Conservation (phyloP, 1,140 invertebrate species). For the Calliphora vicina region DNA sequence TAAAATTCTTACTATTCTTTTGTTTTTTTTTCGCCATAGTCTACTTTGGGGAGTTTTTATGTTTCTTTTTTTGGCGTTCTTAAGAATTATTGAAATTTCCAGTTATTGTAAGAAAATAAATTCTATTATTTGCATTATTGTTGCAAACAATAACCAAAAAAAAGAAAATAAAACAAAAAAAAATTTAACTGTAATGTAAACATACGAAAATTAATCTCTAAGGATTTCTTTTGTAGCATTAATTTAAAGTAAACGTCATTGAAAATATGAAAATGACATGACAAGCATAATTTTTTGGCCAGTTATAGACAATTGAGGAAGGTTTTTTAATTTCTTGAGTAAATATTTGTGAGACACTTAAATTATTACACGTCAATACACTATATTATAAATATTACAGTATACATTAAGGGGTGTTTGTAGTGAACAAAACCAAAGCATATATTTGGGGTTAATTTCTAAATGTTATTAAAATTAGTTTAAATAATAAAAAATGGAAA, state of each 20-base stretch:
- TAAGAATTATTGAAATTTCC: neutral
- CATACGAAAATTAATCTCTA: neutral
- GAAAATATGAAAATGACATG: neutral
- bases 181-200: neutral
- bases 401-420: too few relatives aligned
- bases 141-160: neutral
- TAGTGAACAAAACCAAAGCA: too few relatives aligned
- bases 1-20: neutral
- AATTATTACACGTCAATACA: slow-evolving; percentile 1
- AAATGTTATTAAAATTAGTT: neutral
- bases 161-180: neutral
- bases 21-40: neutral
- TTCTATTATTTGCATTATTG: neutral
- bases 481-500: too few relatives aligned
- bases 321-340: neutral
- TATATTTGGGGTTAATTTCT: too few relatives aligned
- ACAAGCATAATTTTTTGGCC: neutral
- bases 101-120: slow-evolving; percentile 2
- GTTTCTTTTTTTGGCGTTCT: neutral
- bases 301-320: neutral
- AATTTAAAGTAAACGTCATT: neutral
- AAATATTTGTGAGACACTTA: neutral
- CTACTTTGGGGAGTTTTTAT: neutral
- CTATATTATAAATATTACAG: neutral
- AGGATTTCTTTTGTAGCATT: neutral